Evolutionary conservation across 2,797 vertebrate genomes (phyloP), one percentile per base, ranked within the genome.

Genomic region (Characodon lateralis): DNA sequence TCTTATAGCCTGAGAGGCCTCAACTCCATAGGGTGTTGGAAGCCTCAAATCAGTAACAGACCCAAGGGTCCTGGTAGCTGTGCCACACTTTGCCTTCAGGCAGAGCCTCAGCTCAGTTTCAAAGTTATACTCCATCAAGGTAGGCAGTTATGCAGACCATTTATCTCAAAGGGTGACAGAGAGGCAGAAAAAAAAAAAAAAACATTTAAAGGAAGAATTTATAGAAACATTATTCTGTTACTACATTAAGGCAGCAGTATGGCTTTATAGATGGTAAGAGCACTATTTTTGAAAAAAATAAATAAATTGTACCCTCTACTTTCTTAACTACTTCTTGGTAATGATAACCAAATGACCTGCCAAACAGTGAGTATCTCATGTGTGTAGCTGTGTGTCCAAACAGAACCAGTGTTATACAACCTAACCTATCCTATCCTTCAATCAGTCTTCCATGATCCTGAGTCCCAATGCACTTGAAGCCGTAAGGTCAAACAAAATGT

Each of bases 31-130:
- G 66, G 72, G 83, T 18, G 73, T 65, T 68, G 75, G 24, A 61
- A 83, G 73, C 81, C 77, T 81, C 24, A 63, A 73, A 87, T 91
- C 85, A 83, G 82, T 91, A 90, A 85, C 80, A 87, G 82, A 83
- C 71, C 76, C 55, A 26, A 51, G 41, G 72, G 76, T 79, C 74
- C 63, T 68, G 68, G 71, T 79, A 31, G 68, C 35, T 74, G 71
- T 78, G 83, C 78, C 77, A 73, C 53, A 41, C 46, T 46, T 63
- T 73, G 70, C 59, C 78, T 80, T 56, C 10, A 28, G 73, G 72
- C 80, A 74, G n/a, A 14, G n/a, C 39, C 53, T 68, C 46, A 68
- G 2, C 53, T n/a, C 2, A 73, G 41, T 58, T 86, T 87, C 55
- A 89, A 80, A 83, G 68, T 87, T 72, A 65, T 59, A 81, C 77